Base-by-base conservation (phyloP, 2,888 invertebrate genomes). In the Allophyes oxyacanthae region DNA sequence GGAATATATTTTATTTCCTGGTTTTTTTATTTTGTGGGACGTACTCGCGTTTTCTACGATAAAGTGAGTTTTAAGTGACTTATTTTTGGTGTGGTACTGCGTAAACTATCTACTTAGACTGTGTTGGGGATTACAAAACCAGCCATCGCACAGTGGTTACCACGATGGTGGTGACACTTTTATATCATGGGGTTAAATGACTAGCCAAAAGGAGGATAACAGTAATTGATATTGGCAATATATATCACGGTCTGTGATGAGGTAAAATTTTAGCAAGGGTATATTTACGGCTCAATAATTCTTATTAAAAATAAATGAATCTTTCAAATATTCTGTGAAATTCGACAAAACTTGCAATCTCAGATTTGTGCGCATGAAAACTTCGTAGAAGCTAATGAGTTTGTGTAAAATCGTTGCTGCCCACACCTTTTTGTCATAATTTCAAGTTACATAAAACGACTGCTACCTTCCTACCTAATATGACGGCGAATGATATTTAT, bases 341-440 rank as follows among this genome's bases (percentile, higher is more conserved):
- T 32, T 34, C n/a, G 50, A 15, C 6, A 1, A 38, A 32, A 34
- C 20, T 61, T 45, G 32, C 10, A 9, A 26, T 34, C 4, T 49
- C 36, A 37, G 28, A 46, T 33, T 13, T 40, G 41, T 38, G 44
- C 64, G 32, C 13, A 14, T 51, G 28, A 11, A 50, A 26, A 57
- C 33, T 50, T 57, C 3, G 30, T 28, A 42, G 20, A 56, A 30
- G 49, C 57, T 57, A 66, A 69, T 70, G 57, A 70, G 57, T 46
- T 69, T 53, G 45, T 45, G 37, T 33, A 26, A 41, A 10, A 37
- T 33, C 9, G 28, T 55, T 43, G 14, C 20, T 46, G 53, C 53
- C n/a, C n/a, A n/a, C 57, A 43, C 45, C 25, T 37, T 36, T 52
- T 34, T 9, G 20, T 28, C 41, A 52, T 52, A 52, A 44, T 11